phyloP scores from a whole-genome alignment of 1,140 invertebrate genomes.

The Drosophila pectinifera region DNA sequence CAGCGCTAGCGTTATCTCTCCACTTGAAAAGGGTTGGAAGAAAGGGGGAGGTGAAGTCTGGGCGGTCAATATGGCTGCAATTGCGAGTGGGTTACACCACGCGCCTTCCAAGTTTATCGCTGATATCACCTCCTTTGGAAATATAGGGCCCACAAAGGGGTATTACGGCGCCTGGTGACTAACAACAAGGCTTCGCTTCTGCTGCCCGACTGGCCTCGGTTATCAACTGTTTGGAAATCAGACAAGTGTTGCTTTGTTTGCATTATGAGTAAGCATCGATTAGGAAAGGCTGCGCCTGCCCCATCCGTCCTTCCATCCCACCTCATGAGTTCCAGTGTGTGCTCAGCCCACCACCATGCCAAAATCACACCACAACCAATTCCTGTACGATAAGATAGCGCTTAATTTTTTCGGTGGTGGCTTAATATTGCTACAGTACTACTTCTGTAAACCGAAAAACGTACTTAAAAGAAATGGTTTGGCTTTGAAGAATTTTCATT shows the following conservation, averaged over 20 bases:
- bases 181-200: conserved; percentile 53
- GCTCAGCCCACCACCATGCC: conserved; percentile 15
- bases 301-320: not conserved
- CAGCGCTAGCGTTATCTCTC: conserved; percentile 9
- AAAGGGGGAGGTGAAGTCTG: conserved; percentile 12
- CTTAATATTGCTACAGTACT: conserved; percentile 14
- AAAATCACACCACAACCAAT: conserved; percentile 42
- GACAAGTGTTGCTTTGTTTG: conserved; percentile 72
- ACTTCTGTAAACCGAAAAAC: too few relatives aligned
- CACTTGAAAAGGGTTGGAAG: conserved; percentile 18
- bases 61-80: conserved; percentile 39
- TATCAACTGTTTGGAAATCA: conserved; percentile 80
- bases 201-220: conserved; percentile 39
- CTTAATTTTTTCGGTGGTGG: conserved; percentile 33
- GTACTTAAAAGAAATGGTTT: too few relatives aligned
- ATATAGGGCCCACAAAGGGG: not conserved
- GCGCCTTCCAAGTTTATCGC: conserved; percentile 46
- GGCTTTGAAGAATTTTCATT: too few relatives aligned
- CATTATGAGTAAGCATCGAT: conserved; percentile 71
- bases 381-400: conserved; percentile 37
- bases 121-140: conserved; percentile 36
- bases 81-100: conserved; percentile 35
- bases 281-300: conserved; percentile 45
- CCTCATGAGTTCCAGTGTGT: conserved; percentile 10
- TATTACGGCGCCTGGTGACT: conserved; percentile 56